These are phyloP conservation scores for Nerophis ophidion DNA, from an alignment of 2,113 vertebrate genomes.

Conservation along the genomic window DNA sequence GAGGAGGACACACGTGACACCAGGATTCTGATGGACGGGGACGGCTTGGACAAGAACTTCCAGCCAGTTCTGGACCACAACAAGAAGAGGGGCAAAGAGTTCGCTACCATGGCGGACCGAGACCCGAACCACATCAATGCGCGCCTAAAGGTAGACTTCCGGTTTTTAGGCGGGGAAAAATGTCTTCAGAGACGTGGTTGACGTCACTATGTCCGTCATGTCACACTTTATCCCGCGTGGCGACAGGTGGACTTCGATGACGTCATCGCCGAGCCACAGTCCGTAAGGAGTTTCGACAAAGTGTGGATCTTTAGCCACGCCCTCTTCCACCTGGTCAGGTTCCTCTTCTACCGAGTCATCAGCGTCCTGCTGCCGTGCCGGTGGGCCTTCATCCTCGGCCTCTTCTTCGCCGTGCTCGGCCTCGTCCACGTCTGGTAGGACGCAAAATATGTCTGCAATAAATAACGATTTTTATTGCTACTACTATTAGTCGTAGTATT, in stretches of 20 bases:
- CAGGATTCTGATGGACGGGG: slow-evolving; percentile 81
- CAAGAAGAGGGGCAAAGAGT: slow-evolving; percentile 50
- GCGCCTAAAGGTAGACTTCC: slow-evolving; percentile 77
- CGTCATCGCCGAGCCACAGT: slow-evolving; percentile 84
- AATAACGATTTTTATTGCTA: too few species aligned
- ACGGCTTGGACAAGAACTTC: slow-evolving; percentile 72
- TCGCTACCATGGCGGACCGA: slow-evolving; percentile 53
- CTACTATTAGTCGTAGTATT: too few species aligned
- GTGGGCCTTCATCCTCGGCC: slow-evolving; percentile 79
- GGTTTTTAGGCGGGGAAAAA: too few species aligned
- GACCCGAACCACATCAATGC: slow-evolving; percentile 78
- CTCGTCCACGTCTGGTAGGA: slow-evolving; percentile 92
- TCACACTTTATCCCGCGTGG: neutral
- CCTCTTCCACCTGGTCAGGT: slow-evolving; percentile 85
- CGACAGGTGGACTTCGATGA: slow-evolving; percentile 86
- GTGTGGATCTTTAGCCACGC: slow-evolving; percentile 94
- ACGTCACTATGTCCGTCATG: neutral
- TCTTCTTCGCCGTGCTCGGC: slow-evolving; percentile 83
- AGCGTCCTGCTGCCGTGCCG: slow-evolving; percentile 84
- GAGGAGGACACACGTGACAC: slow-evolving; percentile 81
- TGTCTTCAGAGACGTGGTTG: neutral
- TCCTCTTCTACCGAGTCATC: slow-evolving; percentile 82
- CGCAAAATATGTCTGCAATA: too few species aligned
- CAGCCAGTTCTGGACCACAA: slow-evolving; percentile 50
- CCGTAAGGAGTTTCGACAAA: slow-evolving; percentile 83